Conservation (phyloP, 2,888 invertebrate species). For the Priapulus caudatus region DNA sequence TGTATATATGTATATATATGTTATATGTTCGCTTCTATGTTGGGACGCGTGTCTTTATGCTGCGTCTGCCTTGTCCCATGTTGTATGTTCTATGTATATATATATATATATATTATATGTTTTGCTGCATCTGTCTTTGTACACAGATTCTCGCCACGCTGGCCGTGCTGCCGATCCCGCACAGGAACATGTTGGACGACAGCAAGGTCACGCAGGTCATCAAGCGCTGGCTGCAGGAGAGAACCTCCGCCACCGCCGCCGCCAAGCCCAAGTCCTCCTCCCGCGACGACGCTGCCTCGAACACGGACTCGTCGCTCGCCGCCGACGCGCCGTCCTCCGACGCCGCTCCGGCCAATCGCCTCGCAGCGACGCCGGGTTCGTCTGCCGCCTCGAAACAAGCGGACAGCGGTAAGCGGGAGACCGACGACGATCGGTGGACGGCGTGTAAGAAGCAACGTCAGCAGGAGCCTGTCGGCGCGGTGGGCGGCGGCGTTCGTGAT, state of each 20-base stretch:
- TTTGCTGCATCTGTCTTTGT: too few relatives aligned
- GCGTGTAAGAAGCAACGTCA: background rate
- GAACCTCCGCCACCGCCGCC: slow-evolving; percentile 2
- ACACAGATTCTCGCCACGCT: slow-evolving; percentile 65
- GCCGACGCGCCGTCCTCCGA: slow-evolving; percentile 5
- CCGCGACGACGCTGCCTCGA: too few relatives aligned
- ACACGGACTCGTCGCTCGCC: too few relatives aligned
- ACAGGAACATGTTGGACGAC: slow-evolving; percentile 82
- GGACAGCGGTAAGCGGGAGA: background rate
- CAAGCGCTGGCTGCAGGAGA: slow-evolving; percentile 58
- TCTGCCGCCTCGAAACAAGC: background rate
- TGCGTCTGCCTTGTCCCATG: too few relatives aligned
- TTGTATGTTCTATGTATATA: too few relatives aligned
- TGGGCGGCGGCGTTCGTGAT: too few relatives aligned
- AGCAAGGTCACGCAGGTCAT: slow-evolving; percentile 75
- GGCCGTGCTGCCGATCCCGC: slow-evolving; percentile 73
- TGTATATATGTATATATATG: too few relatives aligned
- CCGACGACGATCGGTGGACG: slow-evolving; percentile 25
- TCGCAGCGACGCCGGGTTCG: background rate
- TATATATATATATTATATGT: too few relatives aligned
- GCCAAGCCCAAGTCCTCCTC: background rate
- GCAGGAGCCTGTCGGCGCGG: too few relatives aligned
- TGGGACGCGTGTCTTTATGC: too few relatives aligned
- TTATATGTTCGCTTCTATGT: too few relatives aligned
- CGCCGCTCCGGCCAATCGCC: background rate